Percentiles rank a stretch among this genome's conserved stretches.
Evolutionary conservation across 2,888 invertebrate genomes (phyloP).

Genomic region (Slavum lentiscoides): DNA sequence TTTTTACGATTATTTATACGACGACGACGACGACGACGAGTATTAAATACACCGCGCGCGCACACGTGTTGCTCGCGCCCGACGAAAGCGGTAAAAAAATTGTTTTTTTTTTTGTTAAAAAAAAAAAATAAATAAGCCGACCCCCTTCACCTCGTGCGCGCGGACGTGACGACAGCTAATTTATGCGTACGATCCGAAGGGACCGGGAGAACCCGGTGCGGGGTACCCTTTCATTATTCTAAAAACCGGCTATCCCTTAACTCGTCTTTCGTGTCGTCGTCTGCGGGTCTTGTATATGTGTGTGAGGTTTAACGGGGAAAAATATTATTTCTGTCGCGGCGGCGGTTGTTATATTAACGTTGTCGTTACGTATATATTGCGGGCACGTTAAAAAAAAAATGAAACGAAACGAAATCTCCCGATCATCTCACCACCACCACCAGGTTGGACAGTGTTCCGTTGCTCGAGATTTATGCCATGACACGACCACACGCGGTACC

Average conservation of each 20-base stretch:
- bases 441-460: no score
- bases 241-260: constrained; percentile 45
- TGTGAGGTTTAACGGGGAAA: constrained; percentile 3
- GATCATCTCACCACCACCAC: background rate
- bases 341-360: background rate
- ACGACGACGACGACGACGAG: constrained; percentile 7
- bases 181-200: constrained; percentile 5
- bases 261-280: constrained; percentile 4
- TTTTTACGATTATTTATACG: constrained; percentile 52
- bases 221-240: constrained; percentile 42
- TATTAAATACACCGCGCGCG: background rate
- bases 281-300: background rate
- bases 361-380: constrained; percentile 31
- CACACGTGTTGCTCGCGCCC: constrained; percentile 43
- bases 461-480: no score
- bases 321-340: constrained; percentile 16
- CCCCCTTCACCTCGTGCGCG: background rate
- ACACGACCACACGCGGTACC: no score
- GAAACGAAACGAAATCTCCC: no score
- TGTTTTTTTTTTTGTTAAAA: no score
- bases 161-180: constrained; percentile 34
- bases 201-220: no score
- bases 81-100: background rate
- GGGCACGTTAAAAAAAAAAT: background rate
- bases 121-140: no score